Percentiles rank a stretch among this genome's conserved stretches.
These are phyloP conservation scores for Leptinotarsa defecta DNA, from an alignment of 1,140 invertebrate genomes.

Conservation along the genomic window DNA sequence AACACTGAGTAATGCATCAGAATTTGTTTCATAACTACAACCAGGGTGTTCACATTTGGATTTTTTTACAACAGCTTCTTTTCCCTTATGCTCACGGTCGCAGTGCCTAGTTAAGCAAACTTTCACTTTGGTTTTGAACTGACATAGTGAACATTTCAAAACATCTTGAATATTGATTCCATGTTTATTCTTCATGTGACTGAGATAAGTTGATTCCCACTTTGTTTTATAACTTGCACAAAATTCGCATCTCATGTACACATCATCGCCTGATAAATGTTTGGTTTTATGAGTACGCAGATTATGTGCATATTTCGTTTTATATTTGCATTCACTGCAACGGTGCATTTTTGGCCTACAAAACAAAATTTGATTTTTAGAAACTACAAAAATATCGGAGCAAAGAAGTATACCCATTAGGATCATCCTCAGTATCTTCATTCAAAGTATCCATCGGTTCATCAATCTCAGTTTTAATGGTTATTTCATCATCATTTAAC, in stretches of 20 bases:
- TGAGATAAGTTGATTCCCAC: conserved; percentile 21
- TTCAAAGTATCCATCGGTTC: conserved; percentile 1
- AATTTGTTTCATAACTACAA: not conserved
- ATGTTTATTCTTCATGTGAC: conserved; percentile 30
- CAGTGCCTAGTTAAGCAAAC: conserved; percentile 8
- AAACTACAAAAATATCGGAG: not conserved
- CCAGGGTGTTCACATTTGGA: not conserved
- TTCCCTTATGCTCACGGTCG: conserved; percentile 3
- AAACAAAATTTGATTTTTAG: not conserved
- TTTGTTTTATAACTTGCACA: conserved; percentile 28
- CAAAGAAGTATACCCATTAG: conserved; percentile 9
- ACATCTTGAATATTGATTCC: conserved; percentile 4
- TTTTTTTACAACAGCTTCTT: not conserved
- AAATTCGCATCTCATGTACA: conserved; percentile 20
- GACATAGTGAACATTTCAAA: conserved; percentile 16
- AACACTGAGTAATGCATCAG: not conserved
- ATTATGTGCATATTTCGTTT: conserved; percentile 23
- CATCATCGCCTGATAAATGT: conserved; percentile 20
- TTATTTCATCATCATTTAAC: conserved; percentile 23
- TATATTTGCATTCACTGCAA: conserved; percentile 25
- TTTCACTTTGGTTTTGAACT: conserved; percentile 23
- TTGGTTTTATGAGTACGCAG: conserved; percentile 28
- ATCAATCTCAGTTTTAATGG: conserved; percentile 26
- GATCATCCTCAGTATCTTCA: conserved; percentile 4
- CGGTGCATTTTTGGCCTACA: conserved; percentile 13